Percentiles rank a stretch among this genome's conserved stretches.
phyloP scores from a whole-genome alignment of 2,797 vertebrate genomes.

The Pipistrellus pygmaeus region DNA sequence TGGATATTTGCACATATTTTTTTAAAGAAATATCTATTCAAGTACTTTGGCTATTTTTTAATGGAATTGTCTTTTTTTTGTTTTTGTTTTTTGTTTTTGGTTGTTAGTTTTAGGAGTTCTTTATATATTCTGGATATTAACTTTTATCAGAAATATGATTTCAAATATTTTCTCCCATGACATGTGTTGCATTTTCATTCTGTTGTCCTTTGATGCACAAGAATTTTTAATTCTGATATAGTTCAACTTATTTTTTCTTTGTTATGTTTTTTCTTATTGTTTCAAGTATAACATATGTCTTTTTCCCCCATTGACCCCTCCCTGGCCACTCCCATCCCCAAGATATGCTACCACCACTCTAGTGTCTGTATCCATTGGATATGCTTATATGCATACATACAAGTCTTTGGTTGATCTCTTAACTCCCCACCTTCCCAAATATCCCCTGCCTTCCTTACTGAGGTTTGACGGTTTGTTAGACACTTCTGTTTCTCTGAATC shows the following conservation, averaged over 20 bases:
- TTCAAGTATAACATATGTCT: too few species aligned
- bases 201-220: constrained; percentile 17
- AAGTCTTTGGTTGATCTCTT: too few species aligned
- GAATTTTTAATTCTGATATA: constrained; percentile 24
- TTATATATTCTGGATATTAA: constrained; percentile 45
- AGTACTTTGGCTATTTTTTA: constrained; percentile 36
- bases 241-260: background rate
- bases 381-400: too few species aligned
- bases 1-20: background rate
- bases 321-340: too few species aligned
- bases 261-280: too few species aligned
- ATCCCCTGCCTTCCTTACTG: too few species aligned
- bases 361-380: too few species aligned
- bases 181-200: constrained; percentile 35
- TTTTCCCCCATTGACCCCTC: too few species aligned
- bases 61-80: background rate
- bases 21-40: constrained; percentile 37
- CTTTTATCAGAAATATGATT: constrained; percentile 8
- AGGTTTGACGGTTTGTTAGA: too few species aligned
- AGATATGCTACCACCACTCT: too few species aligned
- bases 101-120: constrained; percentile 31
- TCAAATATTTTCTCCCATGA: constrained; percentile 51
- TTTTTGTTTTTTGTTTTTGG: background rate
- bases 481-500: too few species aligned
- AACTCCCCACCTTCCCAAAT: too few species aligned